phyloP scores from a whole-genome alignment of 2,797 vertebrate genomes.

The Parotocinclus haroldoi region DNA sequence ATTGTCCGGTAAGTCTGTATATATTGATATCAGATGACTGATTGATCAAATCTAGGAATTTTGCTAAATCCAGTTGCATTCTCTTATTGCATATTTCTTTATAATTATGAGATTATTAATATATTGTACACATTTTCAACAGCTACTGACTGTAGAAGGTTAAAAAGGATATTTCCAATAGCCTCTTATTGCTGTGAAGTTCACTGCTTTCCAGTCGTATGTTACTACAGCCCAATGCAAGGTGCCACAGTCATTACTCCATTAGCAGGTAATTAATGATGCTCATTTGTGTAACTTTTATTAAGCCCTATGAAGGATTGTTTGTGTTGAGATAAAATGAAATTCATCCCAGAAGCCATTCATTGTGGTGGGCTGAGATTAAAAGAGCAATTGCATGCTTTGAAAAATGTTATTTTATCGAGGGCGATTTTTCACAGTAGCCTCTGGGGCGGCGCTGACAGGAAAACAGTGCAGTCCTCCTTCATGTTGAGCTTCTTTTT shows the following conservation, averaged over 20 bases:
- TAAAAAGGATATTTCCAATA: too few relatives aligned
- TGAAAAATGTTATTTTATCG: slow-evolving; percentile 99
- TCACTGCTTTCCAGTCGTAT: slow-evolving; percentile 57
- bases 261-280: slow-evolving; percentile 89
- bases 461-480: slow-evolving; percentile 88
- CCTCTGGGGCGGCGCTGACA: slow-evolving; percentile 87
- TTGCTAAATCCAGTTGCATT: too few relatives aligned
- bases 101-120: too few relatives aligned
- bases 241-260: slow-evolving; percentile 86
- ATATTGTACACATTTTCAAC: too few relatives aligned
- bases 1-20: too few relatives aligned
- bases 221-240: slow-evolving; percentile 62
- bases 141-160: too few relatives aligned
- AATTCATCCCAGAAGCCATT: slow-evolving; percentile 86
- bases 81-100: too few relatives aligned
- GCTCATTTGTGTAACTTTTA: slow-evolving; percentile 89
- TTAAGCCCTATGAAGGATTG: slow-evolving; percentile 84
- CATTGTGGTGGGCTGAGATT: slow-evolving; percentile 90
- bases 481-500: slow-evolving; percentile 90
- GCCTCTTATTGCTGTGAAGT: too few relatives aligned
- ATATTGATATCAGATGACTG: too few relatives aligned
- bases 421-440: slow-evolving; percentile 90
- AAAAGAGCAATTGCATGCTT: slow-evolving; percentile 88
- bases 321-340: slow-evolving; percentile 84
- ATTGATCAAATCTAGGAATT: too few relatives aligned